Conservation (phyloP, 2,113 vertebrate genomes). For the Vireo altiloquus region DNA sequence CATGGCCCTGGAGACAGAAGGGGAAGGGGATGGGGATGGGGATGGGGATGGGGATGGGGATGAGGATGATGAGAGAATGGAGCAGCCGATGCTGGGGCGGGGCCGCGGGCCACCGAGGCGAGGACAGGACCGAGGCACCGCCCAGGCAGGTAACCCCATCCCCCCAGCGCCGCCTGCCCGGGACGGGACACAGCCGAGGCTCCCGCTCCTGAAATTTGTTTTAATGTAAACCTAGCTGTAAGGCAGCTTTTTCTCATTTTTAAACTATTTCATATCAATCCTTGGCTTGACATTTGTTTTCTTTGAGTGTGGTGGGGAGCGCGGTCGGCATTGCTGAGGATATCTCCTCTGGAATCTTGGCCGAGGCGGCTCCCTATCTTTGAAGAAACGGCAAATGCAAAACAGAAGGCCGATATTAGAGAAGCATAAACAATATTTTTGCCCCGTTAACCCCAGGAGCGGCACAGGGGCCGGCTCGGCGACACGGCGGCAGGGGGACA, state of each 20-base stretch:
- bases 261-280: constrained; percentile 78
- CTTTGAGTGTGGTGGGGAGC: constrained; percentile 73
- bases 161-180: background rate
- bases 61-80: background rate
- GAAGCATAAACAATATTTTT: constrained; percentile 65
- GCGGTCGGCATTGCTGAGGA: constrained; percentile 74
- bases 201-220: constrained; percentile 47
- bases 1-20: background rate
- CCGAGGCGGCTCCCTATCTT: constrained; percentile 71
- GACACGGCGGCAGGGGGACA: accelerated
- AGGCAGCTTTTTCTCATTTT: constrained; percentile 85
- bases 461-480: background rate
- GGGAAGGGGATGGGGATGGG: background rate
- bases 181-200: background rate
- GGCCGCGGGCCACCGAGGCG: accelerated
- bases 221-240: constrained; percentile 71
- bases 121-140: background rate
- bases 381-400: constrained; percentile 79
- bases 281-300: constrained; percentile 72
- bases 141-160: constrained; percentile 59
- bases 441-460: background rate
- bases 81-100: background rate
- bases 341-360: constrained; percentile 81
- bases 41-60: no score
- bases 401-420: constrained; percentile 78